These are phyloP conservation scores for Euschistus heros DNA, from an alignment of 1,140 invertebrate genomes.

Conservation along the genomic window DNA sequence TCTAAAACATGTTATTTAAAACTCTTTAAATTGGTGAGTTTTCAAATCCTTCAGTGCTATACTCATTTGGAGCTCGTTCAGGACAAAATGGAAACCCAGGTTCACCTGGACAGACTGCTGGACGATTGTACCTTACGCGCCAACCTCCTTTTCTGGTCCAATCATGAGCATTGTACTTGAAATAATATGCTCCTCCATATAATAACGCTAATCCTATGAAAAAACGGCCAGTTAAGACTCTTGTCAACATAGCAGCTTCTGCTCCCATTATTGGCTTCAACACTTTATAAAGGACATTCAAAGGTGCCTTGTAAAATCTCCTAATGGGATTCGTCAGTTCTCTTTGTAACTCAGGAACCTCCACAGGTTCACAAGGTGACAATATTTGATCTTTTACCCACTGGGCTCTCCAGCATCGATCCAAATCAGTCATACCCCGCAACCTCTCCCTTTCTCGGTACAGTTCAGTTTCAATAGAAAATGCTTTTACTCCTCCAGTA, in stretches of 20 bases:
- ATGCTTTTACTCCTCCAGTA: slow-evolving; percentile 52
- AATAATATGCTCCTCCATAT: slow-evolving; percentile 52
- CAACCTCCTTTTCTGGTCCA: slow-evolving; percentile 62
- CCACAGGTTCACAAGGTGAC: slow-evolving; percentile 54
- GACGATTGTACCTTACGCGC: slow-evolving; percentile 43
- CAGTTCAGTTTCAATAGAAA: slow-evolving; percentile 62
- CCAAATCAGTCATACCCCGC: slow-evolving; percentile 66
- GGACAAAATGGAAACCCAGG: slow-evolving; percentile 3
- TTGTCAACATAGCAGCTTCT: slow-evolving; percentile 39
- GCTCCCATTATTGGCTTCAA: slow-evolving; percentile 10
- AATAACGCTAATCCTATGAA: slow-evolving; percentile 39
- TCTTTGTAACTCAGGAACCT: slow-evolving; percentile 51
- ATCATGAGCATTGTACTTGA: slow-evolving; percentile 64
- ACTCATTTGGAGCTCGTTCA: slow-evolving; percentile 9
- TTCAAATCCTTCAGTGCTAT: slow-evolving; percentile 22
- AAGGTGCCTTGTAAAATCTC: slow-evolving; percentile 57
- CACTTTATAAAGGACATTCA: slow-evolving; percentile 39
- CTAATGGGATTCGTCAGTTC: slow-evolving; percentile 65
- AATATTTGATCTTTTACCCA: slow-evolving; percentile 74
- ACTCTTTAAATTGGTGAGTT: slow-evolving; percentile 22
- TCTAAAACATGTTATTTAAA: background rate
- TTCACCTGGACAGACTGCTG: slow-evolving; percentile 39
- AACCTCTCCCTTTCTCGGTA: slow-evolving; percentile 61
- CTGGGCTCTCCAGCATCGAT: slow-evolving; percentile 67
- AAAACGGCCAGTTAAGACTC: slow-evolving; percentile 53